Percentiles rank a stretch among this genome's conserved stretches.
phyloP scores from a whole-genome alignment of 2,888 invertebrate species.

The Pomacea canaliculata region DNA sequence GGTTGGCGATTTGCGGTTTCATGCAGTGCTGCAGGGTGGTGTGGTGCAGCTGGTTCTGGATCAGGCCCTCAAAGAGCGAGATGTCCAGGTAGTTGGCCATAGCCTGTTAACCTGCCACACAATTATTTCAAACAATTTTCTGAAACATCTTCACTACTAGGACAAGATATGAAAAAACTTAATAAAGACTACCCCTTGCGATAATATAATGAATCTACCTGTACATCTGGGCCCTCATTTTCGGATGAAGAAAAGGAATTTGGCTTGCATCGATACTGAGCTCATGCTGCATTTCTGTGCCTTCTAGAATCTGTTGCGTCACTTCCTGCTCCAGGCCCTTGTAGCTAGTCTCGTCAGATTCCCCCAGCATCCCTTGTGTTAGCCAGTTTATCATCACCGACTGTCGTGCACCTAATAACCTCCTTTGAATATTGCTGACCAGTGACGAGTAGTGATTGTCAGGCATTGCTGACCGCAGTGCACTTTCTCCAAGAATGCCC shows the following conservation, averaged over 20 bases:
- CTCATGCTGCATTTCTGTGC: neutral
- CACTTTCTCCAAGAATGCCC: conserved; percentile 32
- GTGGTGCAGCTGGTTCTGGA: conserved; percentile 77
- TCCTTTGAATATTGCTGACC: neutral
- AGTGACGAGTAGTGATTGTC: conserved; percentile 33
- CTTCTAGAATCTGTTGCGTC: conserved; percentile 15
- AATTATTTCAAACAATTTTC: too few species aligned
- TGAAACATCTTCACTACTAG: too few species aligned
- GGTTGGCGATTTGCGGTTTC: conserved; percentile 54
- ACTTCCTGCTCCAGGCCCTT: conserved; percentile 14
- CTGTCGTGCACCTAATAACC: neutral
- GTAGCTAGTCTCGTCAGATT: neutral
- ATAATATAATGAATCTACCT: neutral
- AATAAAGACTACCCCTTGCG: too few species aligned
- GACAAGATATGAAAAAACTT: too few species aligned
- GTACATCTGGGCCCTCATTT: conserved; percentile 1
- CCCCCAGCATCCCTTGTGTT: neutral
- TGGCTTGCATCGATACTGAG: neutral
- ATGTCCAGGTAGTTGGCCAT: conserved; percentile 74
- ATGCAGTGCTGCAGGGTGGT: conserved; percentile 74
- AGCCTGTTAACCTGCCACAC: too few species aligned
- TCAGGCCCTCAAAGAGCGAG: conserved; percentile 85
- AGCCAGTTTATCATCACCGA: conserved; percentile 14
- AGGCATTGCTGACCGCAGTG: conserved; percentile 35
- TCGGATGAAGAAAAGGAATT: neutral